Evolutionary conservation across 2,113 vertebrate genomes (phyloP).

Genomic region (Patagioenas fasciata): DNA sequence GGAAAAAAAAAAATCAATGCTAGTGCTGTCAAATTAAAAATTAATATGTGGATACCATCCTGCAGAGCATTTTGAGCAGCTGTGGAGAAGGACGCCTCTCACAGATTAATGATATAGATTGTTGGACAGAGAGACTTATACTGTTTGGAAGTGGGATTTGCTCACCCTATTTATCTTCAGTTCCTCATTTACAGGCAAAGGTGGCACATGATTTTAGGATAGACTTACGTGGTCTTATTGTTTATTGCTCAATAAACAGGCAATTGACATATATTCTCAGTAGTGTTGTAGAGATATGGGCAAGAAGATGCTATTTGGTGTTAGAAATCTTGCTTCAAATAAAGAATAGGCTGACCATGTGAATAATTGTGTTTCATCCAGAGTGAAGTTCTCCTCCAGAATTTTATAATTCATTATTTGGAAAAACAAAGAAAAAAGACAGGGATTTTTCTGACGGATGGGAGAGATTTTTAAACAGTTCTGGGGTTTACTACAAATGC

Average conservation of each 20-base stretch:
- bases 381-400: neutral
- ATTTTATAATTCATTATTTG: neutral
- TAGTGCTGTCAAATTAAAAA: neutral
- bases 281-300: neutral
- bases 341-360: neutral
- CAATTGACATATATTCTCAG: neutral
- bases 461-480: neutral
- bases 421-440: neutral
- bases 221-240: fast-evolving
- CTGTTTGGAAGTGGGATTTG: neutral
- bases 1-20: no score
- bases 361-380: neutral
- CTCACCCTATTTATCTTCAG: neutral
- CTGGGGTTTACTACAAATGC: neutral
- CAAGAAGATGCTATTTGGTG: neutral
- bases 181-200: neutral
- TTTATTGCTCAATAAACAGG: neutral
- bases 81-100: neutral
- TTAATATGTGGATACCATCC: neutral
- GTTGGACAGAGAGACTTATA: neutral
- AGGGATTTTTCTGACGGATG: neutral
- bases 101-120: neutral
- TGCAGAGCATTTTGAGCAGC: neutral
- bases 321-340: neutral
- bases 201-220: neutral